A percentile compares a stretch with the other conserved stretches of the same genome.
phyloP scores from a whole-genome alignment of 2,113 vertebrate genomes.

The Xiphophorus hellerii region DNA sequence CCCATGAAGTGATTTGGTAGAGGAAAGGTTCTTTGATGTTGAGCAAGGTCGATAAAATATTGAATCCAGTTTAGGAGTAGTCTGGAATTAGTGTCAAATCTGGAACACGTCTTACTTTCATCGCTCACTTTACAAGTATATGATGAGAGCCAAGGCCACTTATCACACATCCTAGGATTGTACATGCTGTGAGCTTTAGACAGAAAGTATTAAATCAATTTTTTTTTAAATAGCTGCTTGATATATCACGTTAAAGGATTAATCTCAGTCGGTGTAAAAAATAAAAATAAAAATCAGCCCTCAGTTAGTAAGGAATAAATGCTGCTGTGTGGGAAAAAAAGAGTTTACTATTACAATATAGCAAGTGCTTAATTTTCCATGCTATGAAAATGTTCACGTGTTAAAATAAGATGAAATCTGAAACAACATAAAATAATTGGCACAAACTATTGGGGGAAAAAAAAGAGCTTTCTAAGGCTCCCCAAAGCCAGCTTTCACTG shows the following conservation, averaged over 20 bases:
- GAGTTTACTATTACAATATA: neutral
- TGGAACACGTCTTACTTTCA: constrained; percentile 7
- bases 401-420: constrained; percentile 16
- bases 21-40: constrained; percentile 28
- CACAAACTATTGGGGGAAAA: constrained; percentile 6
- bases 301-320: neutral
- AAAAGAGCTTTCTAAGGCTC: constrained; percentile 4
- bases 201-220: constrained; percentile 2
- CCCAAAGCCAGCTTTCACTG: constrained; percentile 21
- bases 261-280: constrained; percentile 12
- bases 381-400: constrained; percentile 13
- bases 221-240: neutral
- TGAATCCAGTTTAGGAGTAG: constrained; percentile 10
- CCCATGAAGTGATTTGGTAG: constrained; percentile 2
- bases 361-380: neutral
- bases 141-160: neutral
- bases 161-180: neutral
- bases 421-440: constrained; percentile 4
- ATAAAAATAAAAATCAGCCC: neutral
- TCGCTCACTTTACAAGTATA: neutral
- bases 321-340: constrained; percentile 38
- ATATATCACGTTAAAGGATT: constrained; percentile 6
- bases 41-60: constrained; percentile 6
- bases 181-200: constrained; percentile 7
- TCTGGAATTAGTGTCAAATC: constrained; percentile 2